Base-by-base conservation (phyloP, 2,888 invertebrate species). In the Mesorhabditis sp. region DNA sequence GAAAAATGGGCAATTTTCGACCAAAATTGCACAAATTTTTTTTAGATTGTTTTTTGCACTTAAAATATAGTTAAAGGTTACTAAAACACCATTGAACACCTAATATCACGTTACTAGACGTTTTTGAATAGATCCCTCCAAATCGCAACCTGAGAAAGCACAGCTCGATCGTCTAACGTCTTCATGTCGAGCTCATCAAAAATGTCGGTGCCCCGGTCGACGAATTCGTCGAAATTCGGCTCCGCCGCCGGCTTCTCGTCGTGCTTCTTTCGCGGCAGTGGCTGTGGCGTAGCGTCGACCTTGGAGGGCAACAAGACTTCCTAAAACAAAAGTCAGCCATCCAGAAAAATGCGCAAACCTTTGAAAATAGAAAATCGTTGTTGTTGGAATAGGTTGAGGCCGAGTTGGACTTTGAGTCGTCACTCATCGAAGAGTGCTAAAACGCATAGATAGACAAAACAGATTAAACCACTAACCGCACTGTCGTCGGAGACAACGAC, bases 151-250 rank as follows among this genome's bases (percentile, higher is more conserved):
- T 50, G 58, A 13, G 58, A 50, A 13, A 50, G 58, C 10, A 50
- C 58, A 50, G 58, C 58, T 50, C 58, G 58, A 50, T 50, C 58
- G 58, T 50, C 58, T 13, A 50, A 13, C n/a, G 58, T 50, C n/a
- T 50, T 50, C 58, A 50, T 13, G 10, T 50, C 58, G 7, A 50
- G n/a, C 7, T 50, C 58, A n/a, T 50, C 58, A 50, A 50, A 50
- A n/a, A 50, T 50, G n/a, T n/a, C n/a, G 58, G 10, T 13, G 10
- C 58, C 58, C n/a, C 58, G 58, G 58, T n/a, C n/a, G 10, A 13
- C 58, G 10, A 50, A 50, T 13, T 50, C 58, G 58, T 50, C 58
- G 58, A 50, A 50, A 50, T 50, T 50, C n/a, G 58, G n/a, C 10
- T 50, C n/a, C 10, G 58, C 58, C 28, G 28, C 28, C 28, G 28